Evolutionary conservation across 2,113 vertebrate genomes (phyloP), one percentile per base, ranked within the genome.

Genomic region (Chaetodon trifascialis): DNA sequence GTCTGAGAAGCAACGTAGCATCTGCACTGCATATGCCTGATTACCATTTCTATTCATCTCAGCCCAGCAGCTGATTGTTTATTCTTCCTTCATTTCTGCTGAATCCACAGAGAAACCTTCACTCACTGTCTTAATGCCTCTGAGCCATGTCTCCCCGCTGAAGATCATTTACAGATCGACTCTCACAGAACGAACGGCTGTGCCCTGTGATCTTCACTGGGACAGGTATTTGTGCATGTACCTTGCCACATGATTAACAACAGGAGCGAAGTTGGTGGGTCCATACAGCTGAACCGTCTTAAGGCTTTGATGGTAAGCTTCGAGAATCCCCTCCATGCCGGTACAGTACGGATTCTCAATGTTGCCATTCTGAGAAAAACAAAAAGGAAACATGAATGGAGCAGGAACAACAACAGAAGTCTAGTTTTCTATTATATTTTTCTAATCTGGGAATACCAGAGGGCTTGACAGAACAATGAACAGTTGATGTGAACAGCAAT

Each of bases 241-340:
- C 97, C 97, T 96, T 34, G 97, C 98, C 65, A 99, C 98, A 0
- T 97, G 97, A 88, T 97, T 99, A 88, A 99, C 96, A 0, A 99
- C 96, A 0, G 98, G 98, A 19, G 98, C 96, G 0, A 99, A 99
- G 93, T 99, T 99, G 84, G 98, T 99, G 65, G 98, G 98, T 21
- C 98, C 98, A 0, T 99, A 99, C 46, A 99, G 97, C 95, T 99
- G 98, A 84, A 99, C 97, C 0, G 96, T 97, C 94, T 97, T 97
- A 90, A 99, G 96, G 94, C 97, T 98, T 93, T 95, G 94, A 91
- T 99, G 97, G 76, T 99, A 99, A 0, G 97, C 97, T 74, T 98
- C 97, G 4, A 99, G 93, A 82, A 99, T 98, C 5, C 98, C 98
- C 44, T 98, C 97, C 62, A 99, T 99, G 63, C 98, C 98, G 0